Base-by-base conservation (phyloP, 1,140 invertebrate species). In the Leptopilina boulardi region DNA sequence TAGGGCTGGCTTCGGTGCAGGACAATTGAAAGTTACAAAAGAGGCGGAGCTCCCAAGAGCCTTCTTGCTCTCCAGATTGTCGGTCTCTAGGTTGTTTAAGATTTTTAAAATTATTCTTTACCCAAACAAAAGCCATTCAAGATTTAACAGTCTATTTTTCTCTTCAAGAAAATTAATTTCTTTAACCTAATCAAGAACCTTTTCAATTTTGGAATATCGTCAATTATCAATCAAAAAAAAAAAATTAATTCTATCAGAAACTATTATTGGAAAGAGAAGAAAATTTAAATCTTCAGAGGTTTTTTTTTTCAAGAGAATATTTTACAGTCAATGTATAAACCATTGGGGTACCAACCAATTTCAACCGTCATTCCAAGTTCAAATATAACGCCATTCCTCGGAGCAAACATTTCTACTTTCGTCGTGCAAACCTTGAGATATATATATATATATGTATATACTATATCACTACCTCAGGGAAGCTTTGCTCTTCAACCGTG, bases 351-450 rank as follows among this genome's bases (percentile, higher is more conserved):
- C 84, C 85, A 86, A 88, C 84, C 84, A 90, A 90, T 89, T 90
- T 82, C 78, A 87, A 80, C 86, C 87, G 87, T 89, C 88, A 89
- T 89, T 90, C 87, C 86, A 89, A 89, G 89, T 88, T 85, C 86
- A 90, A 89, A 90, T 84, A 87, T 87, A 82, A 87, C 86, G 82
- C 85, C 86, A 88, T 88, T 89, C 86, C 80, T 77, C 73, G 85
- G 79, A 84, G 89, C 89, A 90, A 90, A 90, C 89, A 89, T 89
- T 89, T 87, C 85, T 88, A 87, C 86, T 87, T 88, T 85, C 83
- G 79, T 78, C 84, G 87, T 84, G 86, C 81, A 87, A 85, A 87
- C 84, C 82, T 75, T 77, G 78, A 77, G 82, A 85, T n/a, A n/a
- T n/a, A n/a, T n/a, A 38, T 38, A 38, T 38, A 38, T 38, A 34